Evolutionary conservation across 2,797 vertebrate genomes (phyloP), one percentile per base, ranked within the genome.

Genomic region (Leptodactylus fallax): DNA sequence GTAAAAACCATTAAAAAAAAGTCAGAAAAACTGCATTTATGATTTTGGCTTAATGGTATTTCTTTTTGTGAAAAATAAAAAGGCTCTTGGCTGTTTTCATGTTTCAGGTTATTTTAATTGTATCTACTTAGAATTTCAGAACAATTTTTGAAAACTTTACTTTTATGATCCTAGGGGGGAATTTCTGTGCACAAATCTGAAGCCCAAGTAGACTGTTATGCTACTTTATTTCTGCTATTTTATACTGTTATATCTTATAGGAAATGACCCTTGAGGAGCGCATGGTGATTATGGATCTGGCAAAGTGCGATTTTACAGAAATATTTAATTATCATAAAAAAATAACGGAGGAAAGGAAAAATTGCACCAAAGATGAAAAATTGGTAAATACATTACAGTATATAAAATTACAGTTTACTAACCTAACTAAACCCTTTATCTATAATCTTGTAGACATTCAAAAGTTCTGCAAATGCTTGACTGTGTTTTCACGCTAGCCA

Each of bases 301-400:
- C 94, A 76, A 96, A 95, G 86, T 96, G 95, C 90, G 92, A 96
- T 91, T 96, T 96, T 86, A 91, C 91, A 51, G 95, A 95, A 91
- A 91, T 96, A 10, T 93, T 94, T 79, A 71, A 89, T 27, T 95
- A 96, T 94, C 95, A 95, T 88, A 95, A 92, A 92, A 92, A 92
- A 61, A 95, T 91, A 83, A 94, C 95, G 45, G 95, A 96, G 91
- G 92, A 92, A 56, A 93, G 91, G 81, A 96, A 93, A 83, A 94
- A 91, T 87, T 79, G 93, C 88, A 94, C 90, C 87, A 96, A 96
- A 87, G 95, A 96, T 83, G 95, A 96, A 67, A 96, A 96, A 90
- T 91, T 49, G 94, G 96, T 97, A 81, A 79, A 21, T 60, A 16
- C n/a, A 55, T 27, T 3, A 23, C 2, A 23, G 1, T 53, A 23